Conservation (phyloP, 2,888 invertebrate species). For the Caenorhabditis sp. region DNA sequence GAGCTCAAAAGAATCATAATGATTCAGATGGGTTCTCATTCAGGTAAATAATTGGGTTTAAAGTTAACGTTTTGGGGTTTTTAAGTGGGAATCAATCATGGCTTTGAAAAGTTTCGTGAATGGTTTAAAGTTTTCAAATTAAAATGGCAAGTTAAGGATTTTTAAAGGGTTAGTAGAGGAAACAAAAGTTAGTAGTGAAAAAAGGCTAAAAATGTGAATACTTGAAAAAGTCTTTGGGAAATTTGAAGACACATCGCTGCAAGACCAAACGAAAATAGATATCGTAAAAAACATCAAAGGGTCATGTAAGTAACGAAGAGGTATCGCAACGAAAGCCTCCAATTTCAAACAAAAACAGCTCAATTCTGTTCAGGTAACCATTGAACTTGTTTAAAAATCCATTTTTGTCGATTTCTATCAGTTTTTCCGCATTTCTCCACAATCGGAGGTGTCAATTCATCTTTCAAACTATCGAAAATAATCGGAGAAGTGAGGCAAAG, state of each 20-base stretch:
- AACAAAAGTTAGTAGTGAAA: too few species aligned
- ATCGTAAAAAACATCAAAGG: too few species aligned
- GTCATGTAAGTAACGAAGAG: too few species aligned
- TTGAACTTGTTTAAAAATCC: conserved; percentile 21
- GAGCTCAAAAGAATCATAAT: conserved; percentile 26
- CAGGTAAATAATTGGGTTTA: neutral
- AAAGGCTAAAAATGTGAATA: too few species aligned
- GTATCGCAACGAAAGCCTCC: too few species aligned
- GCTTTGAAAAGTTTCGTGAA: neutral
- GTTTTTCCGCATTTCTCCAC: conserved; percentile 21
- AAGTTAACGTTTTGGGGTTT: neutral
- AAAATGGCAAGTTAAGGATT: conserved; percentile 1
- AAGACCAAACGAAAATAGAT: too few species aligned
- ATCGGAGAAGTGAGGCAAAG: conserved; percentile 54
- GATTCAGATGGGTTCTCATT: conserved; percentile 30
- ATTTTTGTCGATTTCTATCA: conserved; percentile 20
- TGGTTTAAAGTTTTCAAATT: conserved; percentile 7
- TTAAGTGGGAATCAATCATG: neutral
- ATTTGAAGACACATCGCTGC: too few species aligned
- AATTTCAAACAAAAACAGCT: too few species aligned
- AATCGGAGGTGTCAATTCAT: conserved; percentile 36
- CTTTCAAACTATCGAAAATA: conserved; percentile 24
- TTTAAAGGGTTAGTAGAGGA: neutral
- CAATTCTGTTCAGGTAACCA: conserved; percentile 19
- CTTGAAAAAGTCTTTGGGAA: too few species aligned